These are phyloP conservation scores for Etheostoma nigrum DNA, from an alignment of 2,797 vertebrate species.

Conservation along the genomic window DNA sequence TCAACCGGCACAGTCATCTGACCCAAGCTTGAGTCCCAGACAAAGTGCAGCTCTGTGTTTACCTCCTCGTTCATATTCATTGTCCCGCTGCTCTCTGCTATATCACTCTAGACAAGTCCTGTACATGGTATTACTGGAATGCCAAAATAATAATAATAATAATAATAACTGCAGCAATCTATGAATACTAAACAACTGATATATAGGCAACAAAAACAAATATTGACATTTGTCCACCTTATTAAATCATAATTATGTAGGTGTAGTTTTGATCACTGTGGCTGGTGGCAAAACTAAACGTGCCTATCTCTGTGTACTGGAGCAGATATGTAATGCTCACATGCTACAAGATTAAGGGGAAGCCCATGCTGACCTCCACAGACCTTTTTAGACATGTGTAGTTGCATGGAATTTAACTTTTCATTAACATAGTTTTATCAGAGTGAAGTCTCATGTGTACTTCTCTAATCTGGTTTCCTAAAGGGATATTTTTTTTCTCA, in stretches of 20 bases:
- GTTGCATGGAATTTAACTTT: not conserved
- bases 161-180: not conserved
- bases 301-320: constrained; percentile 14
- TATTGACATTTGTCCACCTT: not conserved
- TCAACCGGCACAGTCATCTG: constrained; percentile 69
- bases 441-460: not conserved
- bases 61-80: constrained; percentile 80
- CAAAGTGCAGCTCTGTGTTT: constrained; percentile 78
- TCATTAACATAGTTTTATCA: constrained; percentile 9
- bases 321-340: constrained; percentile 40
- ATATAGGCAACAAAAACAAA: constrained; percentile 3
- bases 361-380: constrained; percentile 4
- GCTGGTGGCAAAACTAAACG: not conserved
- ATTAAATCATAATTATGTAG: not conserved
- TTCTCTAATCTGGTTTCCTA: constrained; percentile 4
- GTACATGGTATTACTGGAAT: constrained; percentile 38
- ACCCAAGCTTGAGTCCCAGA: constrained; percentile 58
- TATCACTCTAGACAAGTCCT: constrained; percentile 38
- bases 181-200: constrained; percentile 12
- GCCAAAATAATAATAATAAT: constrained; percentile 13
- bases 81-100: constrained; percentile 58
- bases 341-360: constrained; percentile 19
- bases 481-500: not conserved
- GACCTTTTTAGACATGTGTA: constrained; percentile 28
- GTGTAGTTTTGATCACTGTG: not conserved